Percentiles rank a stretch among this genome's conserved stretches.
phyloP scores from a whole-genome alignment of 2,888 invertebrate species.

The Apodemia duryi region DNA sequence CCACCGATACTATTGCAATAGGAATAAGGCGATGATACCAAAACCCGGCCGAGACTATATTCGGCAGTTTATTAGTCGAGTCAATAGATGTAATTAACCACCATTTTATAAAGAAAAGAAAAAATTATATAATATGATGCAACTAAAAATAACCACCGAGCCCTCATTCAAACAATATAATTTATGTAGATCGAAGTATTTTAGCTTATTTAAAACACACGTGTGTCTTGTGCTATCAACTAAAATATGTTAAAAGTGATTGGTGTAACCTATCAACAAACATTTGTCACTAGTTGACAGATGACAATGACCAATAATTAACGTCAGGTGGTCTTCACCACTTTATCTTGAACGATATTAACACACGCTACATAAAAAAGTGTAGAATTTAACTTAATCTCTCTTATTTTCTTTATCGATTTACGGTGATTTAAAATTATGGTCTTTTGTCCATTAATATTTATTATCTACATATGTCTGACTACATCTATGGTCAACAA shows the following conservation, averaged over 20 bases:
- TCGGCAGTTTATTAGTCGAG: too few relatives aligned
- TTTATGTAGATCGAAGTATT: too few relatives aligned
- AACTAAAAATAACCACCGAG: too few relatives aligned
- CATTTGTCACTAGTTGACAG: neutral
- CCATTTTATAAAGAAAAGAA: too few relatives aligned
- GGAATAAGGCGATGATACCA: too few relatives aligned
- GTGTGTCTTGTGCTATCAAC: neutral
- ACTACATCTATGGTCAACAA: slow-evolving; percentile 21
- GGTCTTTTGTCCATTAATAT: slow-evolving; percentile 13
- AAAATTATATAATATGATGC: too few relatives aligned
- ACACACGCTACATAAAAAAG: neutral
- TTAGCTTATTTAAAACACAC: too few relatives aligned
- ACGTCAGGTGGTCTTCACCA: neutral
- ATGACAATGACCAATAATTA: neutral
- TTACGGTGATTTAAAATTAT: slow-evolving; percentile 8
- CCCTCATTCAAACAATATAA: too few relatives aligned
- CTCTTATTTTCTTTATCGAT: slow-evolving; percentile 17
- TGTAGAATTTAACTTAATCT: slow-evolving; percentile 14
- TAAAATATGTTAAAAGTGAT: neutral
- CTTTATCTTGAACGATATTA: neutral
- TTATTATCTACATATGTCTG: slow-evolving; percentile 22
- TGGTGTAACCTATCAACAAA: neutral
- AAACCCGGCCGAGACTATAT: too few relatives aligned
- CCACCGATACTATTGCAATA: too few relatives aligned
- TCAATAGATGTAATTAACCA: too few relatives aligned